Evolutionary conservation across 1,140 invertebrate genomes (phyloP).

Genomic region (Cotesia typhae): DNA sequence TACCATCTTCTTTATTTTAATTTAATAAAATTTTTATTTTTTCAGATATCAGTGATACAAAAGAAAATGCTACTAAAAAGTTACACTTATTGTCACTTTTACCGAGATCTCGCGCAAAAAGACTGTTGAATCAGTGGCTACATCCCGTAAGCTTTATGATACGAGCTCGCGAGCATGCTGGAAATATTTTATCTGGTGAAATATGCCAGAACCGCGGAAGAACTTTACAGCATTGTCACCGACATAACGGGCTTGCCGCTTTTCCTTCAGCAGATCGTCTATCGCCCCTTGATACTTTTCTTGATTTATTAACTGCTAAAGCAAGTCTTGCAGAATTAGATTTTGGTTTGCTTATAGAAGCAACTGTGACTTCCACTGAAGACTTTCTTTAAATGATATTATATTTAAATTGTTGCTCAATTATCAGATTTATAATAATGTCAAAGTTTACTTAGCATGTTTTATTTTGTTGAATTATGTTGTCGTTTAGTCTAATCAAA

Average conservation of each 20-base stretch:
- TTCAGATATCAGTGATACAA: conserved; percentile 76
- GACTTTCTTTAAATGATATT: conserved; percentile 60
- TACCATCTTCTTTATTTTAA: conserved; percentile 1
- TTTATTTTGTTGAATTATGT: background rate
- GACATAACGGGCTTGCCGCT: conserved; percentile 68
- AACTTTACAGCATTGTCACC: conserved; percentile 56
- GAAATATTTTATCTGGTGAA: conserved; percentile 78
- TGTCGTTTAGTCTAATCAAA: background rate
- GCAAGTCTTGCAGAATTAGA: conserved; percentile 83
- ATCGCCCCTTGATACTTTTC: conserved; percentile 83
- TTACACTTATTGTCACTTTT: conserved; percentile 76
- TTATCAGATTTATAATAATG: conserved; percentile 6
- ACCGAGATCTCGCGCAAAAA: conserved; percentile 78
- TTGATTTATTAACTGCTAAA: conserved; percentile 86
- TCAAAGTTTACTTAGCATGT: conserved; percentile 4
- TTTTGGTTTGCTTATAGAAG: conserved; percentile 83
- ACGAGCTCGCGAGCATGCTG: conserved; percentile 80
- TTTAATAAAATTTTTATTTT: conserved; percentile 31
- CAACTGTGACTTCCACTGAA: conserved; percentile 73
- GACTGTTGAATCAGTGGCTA: conserved; percentile 79
- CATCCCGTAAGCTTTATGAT: conserved; percentile 81
- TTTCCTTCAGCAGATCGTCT: conserved; percentile 77
- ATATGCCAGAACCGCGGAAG: conserved; percentile 58
- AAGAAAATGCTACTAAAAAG: conserved; percentile 72
- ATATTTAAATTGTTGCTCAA: conserved; percentile 17